Conservation (phyloP, 2,113 vertebrate genomes). For the Scopus umbretta region DNA sequence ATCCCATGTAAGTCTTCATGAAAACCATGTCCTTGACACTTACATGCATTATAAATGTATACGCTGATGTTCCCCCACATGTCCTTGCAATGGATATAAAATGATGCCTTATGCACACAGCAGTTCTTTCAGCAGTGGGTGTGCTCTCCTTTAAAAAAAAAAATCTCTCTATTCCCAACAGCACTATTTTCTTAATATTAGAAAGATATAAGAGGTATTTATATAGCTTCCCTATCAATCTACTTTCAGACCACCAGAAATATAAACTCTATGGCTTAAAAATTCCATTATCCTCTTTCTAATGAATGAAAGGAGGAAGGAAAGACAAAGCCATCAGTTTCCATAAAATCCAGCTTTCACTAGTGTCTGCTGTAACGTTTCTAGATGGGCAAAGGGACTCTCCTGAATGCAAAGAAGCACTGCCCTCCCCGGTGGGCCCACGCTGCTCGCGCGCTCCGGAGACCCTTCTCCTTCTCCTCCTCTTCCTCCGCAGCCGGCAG, state of each 20-base stretch:
- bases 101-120: neutral
- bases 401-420: slow-evolving; percentile 54
- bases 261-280: slow-evolving; percentile 56
- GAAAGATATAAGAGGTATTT: slow-evolving; percentile 48
- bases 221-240: slow-evolving; percentile 53
- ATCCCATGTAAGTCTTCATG: neutral
- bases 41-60: neutral
- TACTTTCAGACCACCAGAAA: slow-evolving; percentile 45
- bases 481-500: neutral
- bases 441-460: fast-evolving
- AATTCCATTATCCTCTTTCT: slow-evolving; percentile 54
- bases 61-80: neutral
- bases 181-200: slow-evolving; percentile 55
- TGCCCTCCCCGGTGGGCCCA: neutral
- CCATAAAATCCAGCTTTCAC: slow-evolving; percentile 48
- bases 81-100: slow-evolving; percentile 4
- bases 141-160: slow-evolving; percentile 24
- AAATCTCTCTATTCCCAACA: slow-evolving; percentile 36
- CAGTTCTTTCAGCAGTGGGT: neutral
- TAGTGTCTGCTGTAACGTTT: neutral
- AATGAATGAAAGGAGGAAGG: slow-evolving; percentile 27
- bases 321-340: slow-evolving; percentile 59
- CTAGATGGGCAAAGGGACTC: slow-evolving; percentile 28
- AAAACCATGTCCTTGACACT: slow-evolving; percentile 15
- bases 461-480: neutral